phyloP scores from a whole-genome alignment of 2,888 invertebrate species.

The Euplexia lucipara region DNA sequence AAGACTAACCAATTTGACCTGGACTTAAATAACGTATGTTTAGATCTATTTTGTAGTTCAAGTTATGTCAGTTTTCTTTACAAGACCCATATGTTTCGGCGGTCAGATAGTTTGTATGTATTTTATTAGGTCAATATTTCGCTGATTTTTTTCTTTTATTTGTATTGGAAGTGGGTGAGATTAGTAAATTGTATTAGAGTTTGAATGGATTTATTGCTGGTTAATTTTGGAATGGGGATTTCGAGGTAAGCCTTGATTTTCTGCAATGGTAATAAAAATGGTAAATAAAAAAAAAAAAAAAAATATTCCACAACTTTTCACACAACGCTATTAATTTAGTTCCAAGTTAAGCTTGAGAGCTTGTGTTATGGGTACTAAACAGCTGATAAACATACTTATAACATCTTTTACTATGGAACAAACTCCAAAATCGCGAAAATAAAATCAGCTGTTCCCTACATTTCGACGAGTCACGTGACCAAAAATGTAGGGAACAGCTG shows the following conservation, averaged over 20 bases:
- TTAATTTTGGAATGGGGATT: slow-evolving; percentile 1
- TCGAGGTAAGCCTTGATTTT: not conserved
- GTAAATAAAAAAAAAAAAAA: no score
- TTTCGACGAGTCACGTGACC: no score
- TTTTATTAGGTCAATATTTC: slow-evolving; percentile 35
- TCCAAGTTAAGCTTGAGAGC: no score
- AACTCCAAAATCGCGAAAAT: no score
- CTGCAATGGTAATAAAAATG: no score
- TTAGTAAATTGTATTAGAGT: slow-evolving; percentile 15
- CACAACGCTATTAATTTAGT: no score
- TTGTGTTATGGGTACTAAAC: no score
- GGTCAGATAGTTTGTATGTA: slow-evolving; percentile 30
- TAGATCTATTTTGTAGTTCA: slow-evolving; percentile 8
- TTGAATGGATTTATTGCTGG: slow-evolving; percentile 6
- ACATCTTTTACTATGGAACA: no score
- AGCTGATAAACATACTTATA: no score
- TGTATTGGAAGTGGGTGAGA: slow-evolving; percentile 18
- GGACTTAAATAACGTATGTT: not conserved
- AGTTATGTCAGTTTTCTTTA: slow-evolving; percentile 31
- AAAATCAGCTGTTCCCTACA: no score
- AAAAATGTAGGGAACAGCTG: no score
- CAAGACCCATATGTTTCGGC: slow-evolving; percentile 50
- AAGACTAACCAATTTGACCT: not conserved
- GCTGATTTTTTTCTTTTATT: slow-evolving; percentile 25
- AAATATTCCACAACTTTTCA: no score